Evolutionary conservation across 2,888 invertebrate genomes (phyloP), one percentile per base, ranked within the genome.

Genomic region (Pandemis cinnamomeana): DNA sequence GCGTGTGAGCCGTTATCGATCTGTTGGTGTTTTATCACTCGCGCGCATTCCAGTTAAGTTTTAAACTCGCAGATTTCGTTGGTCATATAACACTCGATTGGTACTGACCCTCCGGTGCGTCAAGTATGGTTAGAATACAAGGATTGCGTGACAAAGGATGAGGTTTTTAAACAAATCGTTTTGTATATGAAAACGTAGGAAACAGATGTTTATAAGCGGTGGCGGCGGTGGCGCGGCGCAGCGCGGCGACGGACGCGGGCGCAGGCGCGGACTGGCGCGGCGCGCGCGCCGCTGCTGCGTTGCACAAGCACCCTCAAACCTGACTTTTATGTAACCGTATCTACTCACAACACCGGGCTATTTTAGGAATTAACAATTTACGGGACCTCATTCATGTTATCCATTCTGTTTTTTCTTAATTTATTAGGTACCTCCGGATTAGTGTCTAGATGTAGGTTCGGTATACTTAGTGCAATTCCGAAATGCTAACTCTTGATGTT

Each of bases 281-380:
- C 78, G 78, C 72, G 73, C 77, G 62, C 78, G 79, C 80, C 79
- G 78, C 72, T 72, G 76, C 79, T 71, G 77, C 7, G 71, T 66
- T 70, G 75, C 70, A 83, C 87, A 91, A 91, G 89, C 90, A 91
- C 91, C 89, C 86, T 82, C 81, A 84, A 85, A 85, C 84, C 86
- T 84, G 80, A 79, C 75, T 70, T 85, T 91, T 90, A 91, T 89
- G 87, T 89, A 91, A 91, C 85, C 83, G 80, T 79, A 83, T 82
- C 78, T 73, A 84, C 88, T 87, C 84, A 84, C 76, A 76, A 78
- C 77, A 86, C 85, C 84, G 83, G 80, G 85, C 84, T 78, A 82
- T 85, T 78, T 77, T 76, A 76, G 76, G 72, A 76, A 76, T 79
- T 80, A 81, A 80, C 82, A 80, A 81, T 81, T 80, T 77, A 78